A percentile compares a stretch with the other conserved stretches of the same genome.
Evolutionary conservation across 1,140 invertebrate species (phyloP).

Genomic region (Gonioctena quinquepunctata): DNA sequence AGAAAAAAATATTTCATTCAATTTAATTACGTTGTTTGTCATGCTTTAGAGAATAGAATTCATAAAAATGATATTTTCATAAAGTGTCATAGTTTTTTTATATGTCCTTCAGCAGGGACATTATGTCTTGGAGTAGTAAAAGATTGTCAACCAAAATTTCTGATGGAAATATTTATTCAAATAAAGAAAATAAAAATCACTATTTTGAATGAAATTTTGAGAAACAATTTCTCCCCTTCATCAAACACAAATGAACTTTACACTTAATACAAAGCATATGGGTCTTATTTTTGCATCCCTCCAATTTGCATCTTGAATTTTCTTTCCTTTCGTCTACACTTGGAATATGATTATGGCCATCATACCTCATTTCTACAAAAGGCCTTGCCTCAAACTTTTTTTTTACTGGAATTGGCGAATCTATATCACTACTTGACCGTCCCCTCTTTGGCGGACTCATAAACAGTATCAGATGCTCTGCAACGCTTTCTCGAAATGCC

Average conservation of each 20-base stretch:
- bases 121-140: not conserved
- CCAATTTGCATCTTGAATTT: constrained; percentile 3
- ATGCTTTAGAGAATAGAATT: not conserved
- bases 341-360: not conserved
- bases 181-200: not conserved
- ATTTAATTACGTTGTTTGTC: not conserved
- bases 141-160: not conserved
- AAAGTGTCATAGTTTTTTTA: not conserved
- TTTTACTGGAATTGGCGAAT: not conserved
- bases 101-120: not conserved
- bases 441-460: not conserved
- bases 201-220: constrained; percentile 13
- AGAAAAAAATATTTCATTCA: constrained; percentile 14
- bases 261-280: constrained; percentile 3
- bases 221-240: constrained; percentile 7
- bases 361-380: not conserved
- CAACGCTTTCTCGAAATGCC: constrained; percentile 7
- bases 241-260: constrained; percentile 5
- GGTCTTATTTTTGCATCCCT: constrained; percentile 19
- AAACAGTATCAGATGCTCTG: not conserved
- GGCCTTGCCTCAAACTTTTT: not conserved
- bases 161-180: constrained; percentile 9
- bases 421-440: not conserved
- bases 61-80: constrained; percentile 1
- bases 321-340: not conserved